Base-by-base conservation (phyloP, 2,113 vertebrate genomes). In the Gasterosteus nipponicus region DNA sequence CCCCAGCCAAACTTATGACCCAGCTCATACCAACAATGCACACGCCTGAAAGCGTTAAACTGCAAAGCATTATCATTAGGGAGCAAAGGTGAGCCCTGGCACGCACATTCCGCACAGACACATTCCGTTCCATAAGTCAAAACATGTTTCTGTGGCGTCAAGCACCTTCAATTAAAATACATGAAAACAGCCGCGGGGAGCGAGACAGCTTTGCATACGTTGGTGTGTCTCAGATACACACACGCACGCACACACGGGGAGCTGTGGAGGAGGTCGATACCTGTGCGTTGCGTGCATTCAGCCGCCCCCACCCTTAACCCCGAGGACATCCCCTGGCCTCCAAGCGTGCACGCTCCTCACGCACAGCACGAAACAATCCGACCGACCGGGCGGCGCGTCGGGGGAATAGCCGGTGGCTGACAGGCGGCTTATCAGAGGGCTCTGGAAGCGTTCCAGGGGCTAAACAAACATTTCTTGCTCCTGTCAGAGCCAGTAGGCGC, bases 231-330 rank as follows among this genome's bases (percentile, higher is more conserved):
- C 47, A 58, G 15, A 66, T 7, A 18, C 49, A 41, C 35, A 9
- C 56, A 46, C 54, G 22, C 62, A 68, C 49, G 8, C 39, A n/a
- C 53, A 57, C 16, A 49, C 68, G 66, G 69, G 66, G 57, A 77
- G 35, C 53, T 84, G 64, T 75, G 72, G 18, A 71, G 46, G 79
- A 81, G 87, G 78, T 78, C 81, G 83, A 89, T 81, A 81, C 71
- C 76, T 82, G 73, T 58, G 78, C 0, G 18, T 68, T 85, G 67
- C 49, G 41, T 78, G 82, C 68, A 60, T 90, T 82, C 69, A 72
- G 46, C 75, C 82, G 76, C 86, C 82, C 82, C 82, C 88, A 88
- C 75, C 89, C 91, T 84, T 80, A 81, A 86, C 86, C 86, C 87
- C 58, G 80, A 91, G 88, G 92, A 87, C 78, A 87, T 81, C 89